Percentiles rank a stretch among this genome's conserved stretches.
phyloP scores from a whole-genome alignment of 2,888 invertebrate species.

The Polydrusus cervinus region DNA sequence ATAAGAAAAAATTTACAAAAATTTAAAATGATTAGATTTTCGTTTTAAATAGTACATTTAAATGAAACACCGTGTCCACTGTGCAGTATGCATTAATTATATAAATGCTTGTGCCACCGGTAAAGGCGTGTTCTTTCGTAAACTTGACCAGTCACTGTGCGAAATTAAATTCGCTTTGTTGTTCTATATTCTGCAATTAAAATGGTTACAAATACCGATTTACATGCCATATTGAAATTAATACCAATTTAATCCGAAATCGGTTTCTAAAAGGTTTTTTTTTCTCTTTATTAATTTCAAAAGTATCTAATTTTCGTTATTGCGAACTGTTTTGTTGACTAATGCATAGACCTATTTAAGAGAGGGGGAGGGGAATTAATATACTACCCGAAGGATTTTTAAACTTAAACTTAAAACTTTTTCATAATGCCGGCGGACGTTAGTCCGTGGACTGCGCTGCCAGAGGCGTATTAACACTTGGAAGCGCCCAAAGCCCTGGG shows the following conservation, averaged over 20 bases:
- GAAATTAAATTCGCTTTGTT: conserved; percentile 33
- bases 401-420: no score
- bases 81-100: conserved; percentile 22
- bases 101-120: conserved; percentile 38
- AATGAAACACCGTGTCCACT: conserved; percentile 16
- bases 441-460: no score
- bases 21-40: background rate
- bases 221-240: conserved; percentile 14
- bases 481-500: no score
- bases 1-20: no score
- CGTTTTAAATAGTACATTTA: background rate
- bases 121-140: conserved; percentile 48
- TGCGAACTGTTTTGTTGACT: no score
- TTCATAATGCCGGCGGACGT: no score
- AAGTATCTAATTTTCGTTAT: background rate
- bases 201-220: conserved; percentile 14
- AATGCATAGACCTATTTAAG: no score
- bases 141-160: conserved; percentile 51
- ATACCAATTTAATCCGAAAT: conserved; percentile 5
- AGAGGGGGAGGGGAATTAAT: no score
- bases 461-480: no score
- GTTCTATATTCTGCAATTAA: conserved; percentile 36
- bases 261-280: conserved; percentile 8
- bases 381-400: no score
- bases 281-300: background rate